Evolutionary conservation across 2,888 invertebrate species (phyloP).

Genomic region (Sipunculus nudus): DNA sequence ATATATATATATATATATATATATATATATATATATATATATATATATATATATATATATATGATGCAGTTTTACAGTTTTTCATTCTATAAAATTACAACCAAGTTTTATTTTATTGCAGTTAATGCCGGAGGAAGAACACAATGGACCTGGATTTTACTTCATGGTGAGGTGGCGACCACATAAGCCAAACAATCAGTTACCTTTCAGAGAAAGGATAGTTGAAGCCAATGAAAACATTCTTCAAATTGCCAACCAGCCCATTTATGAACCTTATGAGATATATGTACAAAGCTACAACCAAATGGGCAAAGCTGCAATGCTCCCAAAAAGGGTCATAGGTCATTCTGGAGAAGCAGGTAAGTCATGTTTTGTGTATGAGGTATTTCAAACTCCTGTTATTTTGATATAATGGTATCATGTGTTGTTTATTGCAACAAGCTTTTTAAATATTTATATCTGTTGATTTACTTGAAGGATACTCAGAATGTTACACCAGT

Average conservation of each 20-base stretch:
- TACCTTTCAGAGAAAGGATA: slow-evolving; percentile 11
- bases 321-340: slow-evolving; percentile 33
- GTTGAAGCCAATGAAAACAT: slow-evolving; percentile 20
- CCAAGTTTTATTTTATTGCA: no score
- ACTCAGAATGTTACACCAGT: no score
- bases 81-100: no score
- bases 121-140: slow-evolving; percentile 36
- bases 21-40: no score
- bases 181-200: no score
- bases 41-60: no score
- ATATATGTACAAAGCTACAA: slow-evolving; percentile 39
- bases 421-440: no score
- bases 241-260: slow-evolving; percentile 28
- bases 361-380: slow-evolving; percentile 15
- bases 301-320: slow-evolving; percentile 38
- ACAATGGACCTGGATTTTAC: slow-evolving; percentile 42
- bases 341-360: slow-evolving; percentile 41
- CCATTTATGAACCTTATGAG: slow-evolving; percentile 38
- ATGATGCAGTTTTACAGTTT: no score
- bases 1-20: no score
- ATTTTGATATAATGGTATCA: background rate
- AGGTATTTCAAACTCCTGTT: background rate
- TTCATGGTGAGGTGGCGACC: slow-evolving; percentile 40
- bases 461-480: no score
- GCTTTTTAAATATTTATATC: no score